These are phyloP conservation scores for Actenoides lindsayi DNA, from an alignment of 2,113 vertebrate species.

Conservation along the genomic window DNA sequence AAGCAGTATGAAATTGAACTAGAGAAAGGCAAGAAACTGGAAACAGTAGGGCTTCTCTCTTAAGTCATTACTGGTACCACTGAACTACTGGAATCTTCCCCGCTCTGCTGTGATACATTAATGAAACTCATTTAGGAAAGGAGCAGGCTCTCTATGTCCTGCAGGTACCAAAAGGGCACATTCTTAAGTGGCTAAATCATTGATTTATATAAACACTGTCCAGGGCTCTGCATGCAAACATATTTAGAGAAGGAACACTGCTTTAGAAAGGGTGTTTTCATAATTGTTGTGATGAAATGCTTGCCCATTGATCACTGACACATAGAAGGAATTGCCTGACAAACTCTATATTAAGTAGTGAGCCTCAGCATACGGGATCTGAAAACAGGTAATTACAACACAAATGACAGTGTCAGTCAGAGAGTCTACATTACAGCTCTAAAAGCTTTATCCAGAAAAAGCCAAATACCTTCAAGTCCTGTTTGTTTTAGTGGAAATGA, in stretches of 20 bases:
- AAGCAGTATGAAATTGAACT: neutral
- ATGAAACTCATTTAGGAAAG: neutral
- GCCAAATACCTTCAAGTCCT: neutral
- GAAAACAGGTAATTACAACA: neutral
- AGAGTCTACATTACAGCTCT: neutral
- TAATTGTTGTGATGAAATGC: neutral
- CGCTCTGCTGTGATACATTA: neutral
- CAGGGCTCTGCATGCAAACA: neutral
- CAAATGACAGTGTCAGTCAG: neutral
- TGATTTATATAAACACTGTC: neutral
- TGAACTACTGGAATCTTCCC: neutral
- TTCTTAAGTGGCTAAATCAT: neutral
- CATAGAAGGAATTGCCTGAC: neutral
- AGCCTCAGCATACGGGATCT: neutral
- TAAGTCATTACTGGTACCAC: neutral
- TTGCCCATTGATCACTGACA: neutral
- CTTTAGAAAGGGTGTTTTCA: neutral
- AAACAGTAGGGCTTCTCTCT: neutral
- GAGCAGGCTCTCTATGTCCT: neutral
- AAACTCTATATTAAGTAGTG: neutral
- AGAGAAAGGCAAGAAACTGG: neutral
- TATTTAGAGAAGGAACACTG: neutral
- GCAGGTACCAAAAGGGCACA: neutral
- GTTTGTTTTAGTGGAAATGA: neutral
- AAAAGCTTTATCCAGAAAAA: neutral